Evolutionary conservation across 2,888 invertebrate species (phyloP).

Genomic region (Formica aserva): DNA sequence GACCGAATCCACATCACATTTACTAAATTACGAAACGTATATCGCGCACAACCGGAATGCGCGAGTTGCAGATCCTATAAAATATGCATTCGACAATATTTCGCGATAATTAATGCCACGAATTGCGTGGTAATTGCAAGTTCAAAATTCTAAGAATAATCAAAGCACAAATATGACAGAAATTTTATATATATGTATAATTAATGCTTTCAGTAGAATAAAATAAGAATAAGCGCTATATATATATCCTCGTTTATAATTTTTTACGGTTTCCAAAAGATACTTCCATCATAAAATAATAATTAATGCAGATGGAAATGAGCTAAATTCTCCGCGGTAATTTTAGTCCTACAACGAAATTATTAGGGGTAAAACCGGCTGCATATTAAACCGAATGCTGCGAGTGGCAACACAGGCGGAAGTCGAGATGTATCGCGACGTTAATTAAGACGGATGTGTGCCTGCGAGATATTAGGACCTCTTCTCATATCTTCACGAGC

Average conservation of each 20-base stretch:
- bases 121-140: constrained; percentile 22
- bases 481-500: constrained; percentile 39
- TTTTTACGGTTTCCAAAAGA: background rate
- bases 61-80: constrained; percentile 27
- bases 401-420: background rate
- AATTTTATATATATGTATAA: background rate
- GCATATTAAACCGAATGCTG: constrained; percentile 40
- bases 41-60: background rate
- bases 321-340: constrained; percentile 25
- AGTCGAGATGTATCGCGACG: constrained; percentile 71
- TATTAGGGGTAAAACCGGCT: constrained; percentile 17
- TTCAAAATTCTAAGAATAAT: constrained; percentile 23
- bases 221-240: background rate
- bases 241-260: background rate
- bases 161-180: background rate
- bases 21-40: constrained; percentile 39
- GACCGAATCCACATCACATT: constrained; percentile 41
- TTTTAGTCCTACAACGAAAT: constrained; percentile 22
- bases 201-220: background rate
- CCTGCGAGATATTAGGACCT: constrained; percentile 66
- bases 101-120: constrained; percentile 25
- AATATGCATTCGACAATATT: constrained; percentile 20
- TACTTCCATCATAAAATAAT: background rate
- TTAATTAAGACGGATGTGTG: constrained; percentile 78
- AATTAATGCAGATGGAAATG: constrained; percentile 27